Evolutionary conservation across 2,888 invertebrate species (phyloP).

Genomic region (Temnothorax rugatulus): DNA sequence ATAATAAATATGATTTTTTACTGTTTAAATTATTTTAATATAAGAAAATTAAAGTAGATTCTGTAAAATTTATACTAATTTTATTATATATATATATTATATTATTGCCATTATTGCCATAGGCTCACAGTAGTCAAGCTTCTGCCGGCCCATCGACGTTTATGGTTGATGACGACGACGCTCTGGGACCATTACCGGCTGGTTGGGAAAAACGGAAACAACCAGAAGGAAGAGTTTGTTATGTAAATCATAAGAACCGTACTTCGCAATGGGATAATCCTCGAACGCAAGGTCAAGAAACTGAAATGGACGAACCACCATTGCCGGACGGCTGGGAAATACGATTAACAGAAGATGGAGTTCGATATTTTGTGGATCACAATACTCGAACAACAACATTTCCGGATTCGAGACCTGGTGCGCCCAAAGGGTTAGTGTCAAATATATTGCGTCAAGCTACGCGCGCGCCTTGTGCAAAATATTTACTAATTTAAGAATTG

Average conservation of each 20-base stretch:
- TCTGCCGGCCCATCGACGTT: conserved; percentile 85
- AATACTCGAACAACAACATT: conserved; percentile 99
- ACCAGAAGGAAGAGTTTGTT: conserved; percentile 97
- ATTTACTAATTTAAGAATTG: neutral
- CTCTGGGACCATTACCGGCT: conserved; percentile 95
- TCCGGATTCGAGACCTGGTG: conserved; percentile 96
- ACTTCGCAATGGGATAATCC: conserved; percentile 99
- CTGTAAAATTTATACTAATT: neutral
- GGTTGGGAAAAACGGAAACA: conserved; percentile 99
- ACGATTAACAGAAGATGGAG: conserved; percentile 97
- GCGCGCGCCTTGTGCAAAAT: conserved; percentile 25
- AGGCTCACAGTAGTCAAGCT: conserved; percentile 81
- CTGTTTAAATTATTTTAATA: neutral
- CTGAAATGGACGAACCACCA: conserved; percentile 94
- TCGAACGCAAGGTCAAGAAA: conserved; percentile 96
- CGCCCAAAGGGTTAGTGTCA: conserved; percentile 92
- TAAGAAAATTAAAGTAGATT: neutral
- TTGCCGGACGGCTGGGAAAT: conserved; percentile 99
- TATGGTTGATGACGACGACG: conserved; percentile 91
- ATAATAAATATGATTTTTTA: conserved; percentile 5
- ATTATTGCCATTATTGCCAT: neutral
- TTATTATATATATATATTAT: conserved; percentile 1
- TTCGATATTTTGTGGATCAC: conserved; percentile 99
- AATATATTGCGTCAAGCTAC: neutral
- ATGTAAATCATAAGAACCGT: conserved; percentile 99